phyloP scores from a whole-genome alignment of 2,888 invertebrate species.

The Stenichneumon culpator region DNA sequence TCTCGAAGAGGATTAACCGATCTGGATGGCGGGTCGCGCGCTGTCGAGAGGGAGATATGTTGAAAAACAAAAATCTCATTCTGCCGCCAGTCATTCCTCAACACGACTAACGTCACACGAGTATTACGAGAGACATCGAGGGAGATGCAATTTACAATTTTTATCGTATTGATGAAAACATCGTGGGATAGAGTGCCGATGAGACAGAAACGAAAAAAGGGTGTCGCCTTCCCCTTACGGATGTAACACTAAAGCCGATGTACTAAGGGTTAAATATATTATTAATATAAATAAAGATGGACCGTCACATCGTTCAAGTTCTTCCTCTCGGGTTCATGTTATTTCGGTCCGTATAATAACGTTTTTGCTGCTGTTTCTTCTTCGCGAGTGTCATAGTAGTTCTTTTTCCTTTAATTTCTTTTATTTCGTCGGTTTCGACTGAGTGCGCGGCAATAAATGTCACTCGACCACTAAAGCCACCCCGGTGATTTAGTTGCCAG shows the following conservation, averaged over 20 bases:
- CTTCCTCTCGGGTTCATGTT: conserved; percentile 37
- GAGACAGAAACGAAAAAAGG: not conserved
- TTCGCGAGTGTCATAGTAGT: not conserved
- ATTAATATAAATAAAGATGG: conserved; percentile 70
- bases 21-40: conserved; percentile 47
- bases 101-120: conserved; percentile 66
- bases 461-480: conserved; percentile 34
- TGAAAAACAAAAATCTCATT: conserved; percentile 32
- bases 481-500: conserved; percentile 36
- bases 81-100: conserved; percentile 66
- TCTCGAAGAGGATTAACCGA: conserved; percentile 87
- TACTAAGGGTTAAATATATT: conserved; percentile 67
- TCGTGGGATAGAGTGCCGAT: conserved; percentile 28
- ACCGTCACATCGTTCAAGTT: conserved; percentile 50
- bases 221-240: conserved; percentile 33
- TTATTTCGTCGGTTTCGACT: conserved; percentile 16
- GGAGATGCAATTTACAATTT: conserved; percentile 46
- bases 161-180: conserved; percentile 44
- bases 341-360: conserved; percentile 31
- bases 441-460: conserved; percentile 59
- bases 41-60: conserved; percentile 32
- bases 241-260: conserved; percentile 47
- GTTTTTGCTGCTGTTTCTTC: conserved; percentile 11
- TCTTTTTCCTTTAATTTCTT: not conserved
- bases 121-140: conserved; percentile 64